These are phyloP conservation scores for Acanthosoma haemorrhoidale DNA, from an alignment of 2,888 invertebrate species.

Conservation along the genomic window DNA sequence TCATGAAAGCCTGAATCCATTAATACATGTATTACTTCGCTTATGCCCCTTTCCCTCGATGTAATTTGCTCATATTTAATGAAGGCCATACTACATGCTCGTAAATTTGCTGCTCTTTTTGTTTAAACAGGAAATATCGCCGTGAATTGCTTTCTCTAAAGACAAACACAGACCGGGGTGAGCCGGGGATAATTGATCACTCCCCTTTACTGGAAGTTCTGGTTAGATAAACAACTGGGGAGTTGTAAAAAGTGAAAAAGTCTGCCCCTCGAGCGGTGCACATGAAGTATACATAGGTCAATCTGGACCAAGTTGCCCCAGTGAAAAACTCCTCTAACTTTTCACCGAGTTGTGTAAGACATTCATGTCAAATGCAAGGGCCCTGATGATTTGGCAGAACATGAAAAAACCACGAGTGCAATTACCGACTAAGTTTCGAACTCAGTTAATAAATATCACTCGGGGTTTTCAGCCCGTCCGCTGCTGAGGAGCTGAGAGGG, in stretches of 20 bases:
- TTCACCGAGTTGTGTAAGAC: background rate
- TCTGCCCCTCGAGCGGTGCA: too few species aligned
- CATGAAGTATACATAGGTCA: constrained; percentile 1
- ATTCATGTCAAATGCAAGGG: constrained; percentile 1
- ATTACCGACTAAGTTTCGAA: constrained; percentile 18
- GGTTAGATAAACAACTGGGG: background rate
- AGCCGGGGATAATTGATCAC: too few species aligned
- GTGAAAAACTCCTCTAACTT: background rate
- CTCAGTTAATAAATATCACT: constrained; percentile 24
- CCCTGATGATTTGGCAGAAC: background rate
- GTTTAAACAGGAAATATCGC: too few species aligned
- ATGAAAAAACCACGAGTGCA: constrained; percentile 11
- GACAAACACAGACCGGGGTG: too few species aligned
- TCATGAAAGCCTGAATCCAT: too few species aligned
- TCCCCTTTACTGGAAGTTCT: background rate
- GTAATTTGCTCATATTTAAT: too few species aligned
- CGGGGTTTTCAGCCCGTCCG: background rate
- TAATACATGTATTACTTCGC: too few species aligned
- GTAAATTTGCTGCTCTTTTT: too few species aligned
- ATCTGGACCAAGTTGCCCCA: background rate
- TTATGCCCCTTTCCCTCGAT: too few species aligned
- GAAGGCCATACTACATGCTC: too few species aligned
- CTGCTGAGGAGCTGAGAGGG: background rate
- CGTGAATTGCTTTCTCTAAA: too few species aligned
- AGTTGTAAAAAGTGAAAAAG: background rate